These are phyloP conservation scores for Sebastes dallii DNA, from an alignment of 2,797 vertebrate species.

Conservation along the genomic window DNA sequence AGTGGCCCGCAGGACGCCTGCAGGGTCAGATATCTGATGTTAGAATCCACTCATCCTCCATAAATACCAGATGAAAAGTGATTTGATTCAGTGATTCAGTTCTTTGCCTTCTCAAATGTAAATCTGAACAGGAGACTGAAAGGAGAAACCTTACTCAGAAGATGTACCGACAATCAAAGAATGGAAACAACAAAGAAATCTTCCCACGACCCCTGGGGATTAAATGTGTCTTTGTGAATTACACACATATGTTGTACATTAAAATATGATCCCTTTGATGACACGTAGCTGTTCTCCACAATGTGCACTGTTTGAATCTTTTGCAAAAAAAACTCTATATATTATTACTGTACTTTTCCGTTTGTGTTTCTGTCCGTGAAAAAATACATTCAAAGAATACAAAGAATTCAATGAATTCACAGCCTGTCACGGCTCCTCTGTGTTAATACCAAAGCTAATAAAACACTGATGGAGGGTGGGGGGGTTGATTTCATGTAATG, in stretches of 20 bases:
- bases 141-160: background rate
- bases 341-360: background rate
- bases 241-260: background rate
- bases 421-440: background rate
- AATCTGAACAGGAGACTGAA: background rate
- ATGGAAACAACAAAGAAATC: background rate
- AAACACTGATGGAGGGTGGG: slow-evolving; percentile 7
- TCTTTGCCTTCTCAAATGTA: background rate
- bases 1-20: background rate
- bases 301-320: background rate
- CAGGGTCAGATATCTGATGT: slow-evolving; percentile 29
- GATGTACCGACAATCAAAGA: background rate
- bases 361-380: background rate
- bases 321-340: background rate
- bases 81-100: background rate
- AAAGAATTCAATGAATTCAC: background rate
- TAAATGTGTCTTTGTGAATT: background rate
- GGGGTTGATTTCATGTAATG: slow-evolving; percentile 27
- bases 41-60: slow-evolving; percentile 19
- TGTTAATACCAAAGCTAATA: background rate
- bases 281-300: background rate
- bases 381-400: background rate
- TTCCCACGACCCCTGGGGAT: background rate
- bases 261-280: background rate
- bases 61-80: background rate